Conservation (phyloP, 2,113 vertebrate genomes). For the Odocoileus hemionus region DNA sequence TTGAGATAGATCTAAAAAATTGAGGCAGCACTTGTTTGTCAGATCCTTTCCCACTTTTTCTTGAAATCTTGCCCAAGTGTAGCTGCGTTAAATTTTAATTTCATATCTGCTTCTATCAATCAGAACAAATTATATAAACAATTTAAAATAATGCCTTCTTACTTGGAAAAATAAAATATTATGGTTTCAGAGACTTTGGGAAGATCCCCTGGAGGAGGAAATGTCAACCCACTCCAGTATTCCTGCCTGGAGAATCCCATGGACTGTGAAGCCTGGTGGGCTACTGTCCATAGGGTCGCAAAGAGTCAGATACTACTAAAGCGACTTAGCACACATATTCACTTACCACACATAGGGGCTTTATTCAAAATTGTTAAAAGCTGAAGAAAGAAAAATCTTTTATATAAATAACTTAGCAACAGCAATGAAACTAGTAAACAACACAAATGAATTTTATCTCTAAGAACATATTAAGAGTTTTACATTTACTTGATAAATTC, state of each 20-base stretch:
- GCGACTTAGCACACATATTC: not conserved
- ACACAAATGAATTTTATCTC: not conserved
- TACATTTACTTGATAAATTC: not conserved
- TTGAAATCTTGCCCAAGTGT: not conserved
- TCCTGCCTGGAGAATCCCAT: not conserved
- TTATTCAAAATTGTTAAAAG: not conserved
- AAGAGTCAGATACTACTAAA: not conserved
- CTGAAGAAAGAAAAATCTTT: not conserved
- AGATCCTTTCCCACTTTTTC: not conserved
- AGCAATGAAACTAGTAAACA: not conserved
- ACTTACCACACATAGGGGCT: not conserved
- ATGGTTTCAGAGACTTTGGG: not conserved
- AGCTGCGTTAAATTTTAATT: not conserved
- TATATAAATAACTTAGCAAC: not conserved
- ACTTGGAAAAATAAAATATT: not conserved
- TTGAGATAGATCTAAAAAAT: not conserved
- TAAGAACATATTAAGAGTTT: not conserved
- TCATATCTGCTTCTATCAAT: not conserved
- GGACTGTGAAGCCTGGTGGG: not conserved
- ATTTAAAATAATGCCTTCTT: not conserved
- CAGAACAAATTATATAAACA: not conserved
- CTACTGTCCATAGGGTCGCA: not conserved
- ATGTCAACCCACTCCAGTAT: not conserved
- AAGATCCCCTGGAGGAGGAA: not conserved
- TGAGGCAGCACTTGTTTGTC: not conserved